Evolutionary conservation across 2,888 invertebrate genomes (phyloP), one percentile per base, ranked within the genome.

Genomic region (Formica aserva): DNA sequence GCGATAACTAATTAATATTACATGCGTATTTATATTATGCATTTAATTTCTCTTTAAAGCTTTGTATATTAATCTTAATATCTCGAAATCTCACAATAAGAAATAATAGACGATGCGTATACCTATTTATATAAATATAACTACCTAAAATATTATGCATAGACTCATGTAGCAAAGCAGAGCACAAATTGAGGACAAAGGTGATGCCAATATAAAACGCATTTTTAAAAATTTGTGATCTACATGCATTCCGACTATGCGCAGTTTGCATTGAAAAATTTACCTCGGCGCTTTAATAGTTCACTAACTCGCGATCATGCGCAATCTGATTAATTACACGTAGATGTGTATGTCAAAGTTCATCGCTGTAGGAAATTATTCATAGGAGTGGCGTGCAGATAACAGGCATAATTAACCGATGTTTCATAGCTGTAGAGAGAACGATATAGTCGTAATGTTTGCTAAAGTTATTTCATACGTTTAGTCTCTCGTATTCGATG

Each of bases 331-430:
- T 80, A 80, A 80, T 80, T 80, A 80, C 60, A 71, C 45, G 78
- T 80, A 80, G 60, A 77, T 71, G 57, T 78, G 71, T 78, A 69
- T 69, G 72, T 80, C 78, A 80, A 80, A 80, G 78, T 80, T 80
- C 72, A 80, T 80, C 72, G 78, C 78, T 45, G 71, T 71, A 80
- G 78, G 78, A 80, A 71, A 80, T 80, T 80, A 80, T 80, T 80
- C 78, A 80, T 80, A 71, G 72, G 62, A 80, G 78, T 80, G 72
- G 78, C 78, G 78, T 80, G 78, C 78, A 80, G 78, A 80, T 80
- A 80, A 80, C 78, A 80, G 78, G 72, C 72, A 80, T 80, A 80
- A 80, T 80, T 80, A 80, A 80, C 78, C 72, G 78, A 80, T 80
- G 78, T 80, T 80, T 71, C 72, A 80, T 80, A 60, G 72, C 71